Conservation (phyloP, 2,797 vertebrate genomes). For the Falco peregrinus region DNA sequence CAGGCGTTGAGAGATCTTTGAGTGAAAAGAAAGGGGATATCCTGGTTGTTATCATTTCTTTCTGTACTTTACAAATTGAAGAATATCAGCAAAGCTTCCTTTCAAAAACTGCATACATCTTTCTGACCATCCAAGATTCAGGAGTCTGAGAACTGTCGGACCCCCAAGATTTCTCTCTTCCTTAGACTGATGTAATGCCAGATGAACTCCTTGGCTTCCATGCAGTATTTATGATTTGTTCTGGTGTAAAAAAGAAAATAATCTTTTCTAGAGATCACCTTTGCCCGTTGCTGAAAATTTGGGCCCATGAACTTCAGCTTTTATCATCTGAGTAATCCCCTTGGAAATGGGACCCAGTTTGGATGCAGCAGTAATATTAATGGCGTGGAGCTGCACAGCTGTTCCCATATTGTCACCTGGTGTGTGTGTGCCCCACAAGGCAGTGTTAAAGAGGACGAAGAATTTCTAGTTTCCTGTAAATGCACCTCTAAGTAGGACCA, state of each 20-base stretch:
- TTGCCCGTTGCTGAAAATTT: background rate
- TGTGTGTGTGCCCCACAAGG: background rate
- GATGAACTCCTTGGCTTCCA: background rate
- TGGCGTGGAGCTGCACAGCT: slow-evolving; percentile 57
- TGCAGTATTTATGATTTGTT: background rate
- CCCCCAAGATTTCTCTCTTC: background rate
- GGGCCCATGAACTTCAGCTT: background rate
- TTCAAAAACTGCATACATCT: background rate
- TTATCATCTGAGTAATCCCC: background rate
- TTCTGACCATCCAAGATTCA: background rate
- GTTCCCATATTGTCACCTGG: slow-evolving; percentile 48
- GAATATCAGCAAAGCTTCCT: background rate
- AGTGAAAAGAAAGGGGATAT: background rate
- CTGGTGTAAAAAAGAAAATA: background rate
- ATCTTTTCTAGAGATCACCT: background rate
- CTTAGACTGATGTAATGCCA: background rate
- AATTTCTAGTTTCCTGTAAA: background rate
- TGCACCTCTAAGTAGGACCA: background rate
- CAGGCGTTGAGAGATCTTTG: background rate
- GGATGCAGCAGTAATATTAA: slow-evolving; percentile 53
- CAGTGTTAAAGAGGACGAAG: slow-evolving; percentile 28
- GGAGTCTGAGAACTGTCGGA: background rate
- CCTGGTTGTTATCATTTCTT: background rate
- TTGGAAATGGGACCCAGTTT: slow-evolving; percentile 46
- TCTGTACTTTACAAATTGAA: background rate